phyloP scores from a whole-genome alignment of 2,797 vertebrate species.

The Acestrorhynchus altus region DNA sequence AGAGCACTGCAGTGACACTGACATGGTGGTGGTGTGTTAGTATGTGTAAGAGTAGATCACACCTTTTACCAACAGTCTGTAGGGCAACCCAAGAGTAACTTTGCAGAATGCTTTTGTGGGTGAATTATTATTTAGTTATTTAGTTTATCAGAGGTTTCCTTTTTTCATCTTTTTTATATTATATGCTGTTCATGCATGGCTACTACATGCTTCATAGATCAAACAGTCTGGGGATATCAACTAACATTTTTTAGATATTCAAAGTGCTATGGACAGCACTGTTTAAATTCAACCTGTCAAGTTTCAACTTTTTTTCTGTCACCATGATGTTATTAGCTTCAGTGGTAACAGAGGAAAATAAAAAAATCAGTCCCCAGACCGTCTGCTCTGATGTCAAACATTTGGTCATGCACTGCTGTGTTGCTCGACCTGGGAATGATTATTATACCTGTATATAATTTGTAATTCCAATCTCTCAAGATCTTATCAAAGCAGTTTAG shows the following conservation, averaged over 20 bases:
- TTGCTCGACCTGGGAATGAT: neutral
- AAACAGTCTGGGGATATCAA: neutral
- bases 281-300: neutral
- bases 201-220: neutral
- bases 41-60: no score
- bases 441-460: neutral
- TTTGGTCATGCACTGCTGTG: neutral
- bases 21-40: no score
- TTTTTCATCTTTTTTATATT: slow-evolving; percentile 8
- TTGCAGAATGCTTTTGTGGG: no score
- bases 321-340: neutral
- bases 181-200: neutral
- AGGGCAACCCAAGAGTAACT: no score
- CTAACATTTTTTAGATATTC: neutral
- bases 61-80: no score
- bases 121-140: no score
- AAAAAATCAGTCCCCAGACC: neutral
- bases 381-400: neutral
- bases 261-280: neutral
- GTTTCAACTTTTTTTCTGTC: neutral
- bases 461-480: slow-evolving; percentile 18
- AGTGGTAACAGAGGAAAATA: neutral
- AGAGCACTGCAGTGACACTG: no score
- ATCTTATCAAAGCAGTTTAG: neutral
- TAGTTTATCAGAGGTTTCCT: neutral